phyloP scores from a whole-genome alignment of 2,888 invertebrate species.

The Morinoia aosen region DNA sequence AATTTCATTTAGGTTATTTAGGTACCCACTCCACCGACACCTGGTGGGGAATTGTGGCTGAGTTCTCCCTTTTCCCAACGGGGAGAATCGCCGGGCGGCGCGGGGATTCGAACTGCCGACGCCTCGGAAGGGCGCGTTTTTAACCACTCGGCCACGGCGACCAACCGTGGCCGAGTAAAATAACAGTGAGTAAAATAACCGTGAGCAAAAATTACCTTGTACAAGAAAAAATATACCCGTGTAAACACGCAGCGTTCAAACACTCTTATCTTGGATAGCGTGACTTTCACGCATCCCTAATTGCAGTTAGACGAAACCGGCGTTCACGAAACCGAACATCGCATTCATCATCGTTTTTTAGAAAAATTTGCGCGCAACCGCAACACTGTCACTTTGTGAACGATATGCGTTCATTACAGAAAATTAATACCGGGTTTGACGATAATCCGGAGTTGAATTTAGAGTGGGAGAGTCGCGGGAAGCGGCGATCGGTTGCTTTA shows the following conservation, averaged over 20 bases:
- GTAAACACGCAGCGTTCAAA: background rate
- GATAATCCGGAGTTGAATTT: background rate
- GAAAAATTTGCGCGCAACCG: background rate
- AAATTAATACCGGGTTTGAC: background rate
- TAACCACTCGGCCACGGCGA: too few relatives aligned
- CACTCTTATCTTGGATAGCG: background rate
- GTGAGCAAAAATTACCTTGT: background rate
- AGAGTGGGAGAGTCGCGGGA: background rate
- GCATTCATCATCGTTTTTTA: background rate
- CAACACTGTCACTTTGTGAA: background rate
- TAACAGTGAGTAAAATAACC: background rate
- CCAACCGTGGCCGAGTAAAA: background rate
- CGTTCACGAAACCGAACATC: background rate
- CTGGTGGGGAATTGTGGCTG: too few relatives aligned
- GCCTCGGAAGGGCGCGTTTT: too few relatives aligned
- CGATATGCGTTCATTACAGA: background rate
- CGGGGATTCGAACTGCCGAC: too few relatives aligned
- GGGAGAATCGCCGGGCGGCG: too few relatives aligned
- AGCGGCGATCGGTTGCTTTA: too few relatives aligned
- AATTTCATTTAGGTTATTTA: background rate
- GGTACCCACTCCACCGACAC: too few relatives aligned
- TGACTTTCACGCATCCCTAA: too few relatives aligned
- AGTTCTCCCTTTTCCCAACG: too few relatives aligned
- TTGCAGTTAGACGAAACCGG: background rate
- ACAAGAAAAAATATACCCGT: background rate